These are phyloP conservation scores for Drosophila pseudoobscura DNA, from an alignment of 1,140 invertebrate genomes.

Conservation along the genomic window DNA sequence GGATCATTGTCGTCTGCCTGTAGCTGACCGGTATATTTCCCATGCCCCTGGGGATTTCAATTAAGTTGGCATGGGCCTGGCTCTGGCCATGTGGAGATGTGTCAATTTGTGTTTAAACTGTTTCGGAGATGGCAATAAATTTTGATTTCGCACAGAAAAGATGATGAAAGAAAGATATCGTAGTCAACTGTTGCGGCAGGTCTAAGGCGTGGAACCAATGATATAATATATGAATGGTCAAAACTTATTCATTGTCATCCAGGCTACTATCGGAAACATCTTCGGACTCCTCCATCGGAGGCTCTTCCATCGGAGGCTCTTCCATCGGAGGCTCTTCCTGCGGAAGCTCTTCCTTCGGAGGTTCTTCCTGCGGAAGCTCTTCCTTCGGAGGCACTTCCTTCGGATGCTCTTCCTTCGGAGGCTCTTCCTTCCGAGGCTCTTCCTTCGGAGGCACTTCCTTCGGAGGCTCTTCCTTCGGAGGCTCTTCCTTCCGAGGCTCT, in stretches of 20 bases:
- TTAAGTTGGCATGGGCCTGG: constrained; percentile 25
- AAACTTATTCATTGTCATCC: no score
- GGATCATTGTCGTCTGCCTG: constrained; percentile 12
- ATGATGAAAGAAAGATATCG: not conserved
- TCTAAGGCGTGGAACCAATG: not conserved
- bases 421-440: not conserved
- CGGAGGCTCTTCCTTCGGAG: no score
- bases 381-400: not conserved
- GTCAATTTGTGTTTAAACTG: constrained; percentile 14
- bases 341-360: not conserved
- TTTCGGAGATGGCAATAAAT: constrained; percentile 24
- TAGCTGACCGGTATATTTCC: constrained; percentile 1
- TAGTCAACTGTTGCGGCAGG: not conserved
- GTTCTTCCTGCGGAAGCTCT: no score
- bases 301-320: not conserved
- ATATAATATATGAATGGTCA: no score
- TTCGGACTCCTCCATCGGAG: no score
- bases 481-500: not conserved
- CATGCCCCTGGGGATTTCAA: constrained; percentile 34
- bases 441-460: not conserved
- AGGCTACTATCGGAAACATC: no score
- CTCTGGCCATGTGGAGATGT: constrained; percentile 26
- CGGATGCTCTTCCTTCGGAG: not conserved
- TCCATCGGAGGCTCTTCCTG: not conserved
- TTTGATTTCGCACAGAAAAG: constrained; percentile 9